phyloP scores from a whole-genome alignment of 2,797 vertebrate genomes.

The Eospalax fontanierii region DNA sequence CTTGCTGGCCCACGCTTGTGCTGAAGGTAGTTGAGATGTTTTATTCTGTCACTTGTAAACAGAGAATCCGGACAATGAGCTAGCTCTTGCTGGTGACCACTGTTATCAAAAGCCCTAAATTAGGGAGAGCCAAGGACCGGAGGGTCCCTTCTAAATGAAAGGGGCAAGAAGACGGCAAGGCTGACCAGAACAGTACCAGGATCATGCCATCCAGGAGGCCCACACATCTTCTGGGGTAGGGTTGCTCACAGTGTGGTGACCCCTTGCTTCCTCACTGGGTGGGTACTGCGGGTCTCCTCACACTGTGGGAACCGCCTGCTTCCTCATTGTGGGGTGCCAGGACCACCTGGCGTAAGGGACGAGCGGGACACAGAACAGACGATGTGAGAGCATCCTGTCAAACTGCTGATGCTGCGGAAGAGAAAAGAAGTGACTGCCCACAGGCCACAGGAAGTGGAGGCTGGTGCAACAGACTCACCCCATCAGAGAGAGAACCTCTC shows the following conservation, averaged over 20 bases:
- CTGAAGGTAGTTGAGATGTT: not conserved
- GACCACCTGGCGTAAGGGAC: not conserved
- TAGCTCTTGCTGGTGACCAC: not conserved
- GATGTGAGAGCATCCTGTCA: constrained; percentile 14
- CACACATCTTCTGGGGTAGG: not conserved
- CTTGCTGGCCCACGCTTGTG: too few relatives aligned
- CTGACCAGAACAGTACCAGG: fast-evolving
- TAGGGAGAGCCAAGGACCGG: not conserved
- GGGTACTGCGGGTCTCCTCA: too few relatives aligned
- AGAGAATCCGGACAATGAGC: not conserved
- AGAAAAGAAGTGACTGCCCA: not conserved
- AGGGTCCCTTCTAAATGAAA: fast-evolving
- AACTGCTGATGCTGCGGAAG: constrained; percentile 64
- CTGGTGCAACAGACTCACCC: not conserved
- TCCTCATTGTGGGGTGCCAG: not conserved
- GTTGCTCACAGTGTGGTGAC: not conserved
- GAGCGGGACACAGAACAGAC: not conserved
- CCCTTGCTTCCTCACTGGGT: not conserved
- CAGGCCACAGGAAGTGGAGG: constrained; percentile 69
- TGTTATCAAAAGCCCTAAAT: not conserved
- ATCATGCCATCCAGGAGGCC: not conserved
- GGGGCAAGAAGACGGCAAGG: not conserved
- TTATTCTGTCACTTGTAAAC: constrained; percentile 16
- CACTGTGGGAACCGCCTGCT: not conserved
- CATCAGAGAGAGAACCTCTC: not conserved